Base-by-base conservation (phyloP, 2,797 vertebrate species). In the Cirrhinus mrigala region DNA sequence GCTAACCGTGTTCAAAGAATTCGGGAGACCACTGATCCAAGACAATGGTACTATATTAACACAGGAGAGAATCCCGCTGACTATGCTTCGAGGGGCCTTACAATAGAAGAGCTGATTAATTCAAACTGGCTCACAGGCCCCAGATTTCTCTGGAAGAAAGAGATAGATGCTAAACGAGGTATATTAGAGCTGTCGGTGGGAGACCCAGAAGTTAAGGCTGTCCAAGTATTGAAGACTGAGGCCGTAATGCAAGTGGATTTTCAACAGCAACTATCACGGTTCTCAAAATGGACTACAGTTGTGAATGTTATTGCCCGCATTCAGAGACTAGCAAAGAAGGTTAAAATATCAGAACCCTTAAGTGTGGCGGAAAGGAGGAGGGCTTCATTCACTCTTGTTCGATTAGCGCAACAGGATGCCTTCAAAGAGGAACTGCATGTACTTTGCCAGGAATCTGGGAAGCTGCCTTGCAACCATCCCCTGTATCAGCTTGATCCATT, bases 351-450 rank as follows among this genome's bases (percentile, higher is more conserved):
- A n/a, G n/a, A n/a, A n/a, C 62, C 69, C 40, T 3, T 82, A 50
- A 85, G 46, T 80, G 88, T 85, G 5, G 60, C 87, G 64, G 76
- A 88, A 18, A 80, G 81, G 44, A 81, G 76, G 46, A 46, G 37
- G 46, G 80, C 66, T 6, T 8, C 33, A 33, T 76, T 60, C 33
- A 33, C 27, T 33, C 64, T 66, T 15, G 29, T 68, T 68, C 0
- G 4, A 16, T 27, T 68, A 2, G 56, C 46, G 50, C 83, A 89
- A 15, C 37, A 68, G 20, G 46, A 89, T 37, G 62, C 77, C 4
- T 90, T 88, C 22, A 3, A 76, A 79, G 69, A 88, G 15, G 88
- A 85, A 4, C 24, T 62, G n/a, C 0, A 62, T 62, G 62, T 11
- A 12, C 69, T 86, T 1, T 56, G 27, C 0, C 74, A 87, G 29